Base-by-base conservation (phyloP, 2,888 invertebrate genomes). In the Tetheella fluctuosa region DNA sequence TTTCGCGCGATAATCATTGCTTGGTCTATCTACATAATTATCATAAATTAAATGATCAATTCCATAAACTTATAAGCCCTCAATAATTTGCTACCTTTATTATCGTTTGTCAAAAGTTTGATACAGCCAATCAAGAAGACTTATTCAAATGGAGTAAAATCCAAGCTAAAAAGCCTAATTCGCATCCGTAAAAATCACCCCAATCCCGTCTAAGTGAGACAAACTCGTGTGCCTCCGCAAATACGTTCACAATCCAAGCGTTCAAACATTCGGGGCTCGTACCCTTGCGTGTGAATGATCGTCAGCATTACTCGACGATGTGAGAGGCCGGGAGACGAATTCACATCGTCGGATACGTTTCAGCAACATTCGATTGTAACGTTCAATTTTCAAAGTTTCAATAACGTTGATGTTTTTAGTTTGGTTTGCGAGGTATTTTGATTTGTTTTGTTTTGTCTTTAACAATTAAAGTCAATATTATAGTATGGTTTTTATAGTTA, bases 251-350 rank as follows among this genome's bases (percentile, higher is more conserved):
- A 59, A 59, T 55, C 48, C 58, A 34, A 28, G 17, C 59, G 48
- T 54, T 59, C 59, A 55, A 54, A 54, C 59, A 54, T 55, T 25
- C 39, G 30, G 39, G 54, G 54, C 25, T 23, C 30, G 20, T 48
- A 48, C 48, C 48, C 48, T 48, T 20, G 39, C 39, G n/a, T 39
- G 48, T 59, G 59, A 59, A n/a, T 54, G 59, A 55, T 59, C 30
- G 59, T 48, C 42, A 54, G 42, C 55, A 59, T 59, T 55, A 59
- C 54, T 59, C 55, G 59, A 28, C 28, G 48, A 25, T 13, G 58
- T 48, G 48, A 55, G 23, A 34, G 34, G 28, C 37, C 12, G n/a
- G 39, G 39, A 39, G 39, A 39, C 39, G 39, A n/a, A 39, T 39
- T 39, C n/a, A n/a, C 39, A 37, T 34, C n/a, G 55, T 34, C 55